Percentiles rank a stretch among this genome's conserved stretches.
These are phyloP conservation scores for Dasyornis broadbenti DNA, from an alignment of 2,113 vertebrate species.

Conservation along the genomic window DNA sequence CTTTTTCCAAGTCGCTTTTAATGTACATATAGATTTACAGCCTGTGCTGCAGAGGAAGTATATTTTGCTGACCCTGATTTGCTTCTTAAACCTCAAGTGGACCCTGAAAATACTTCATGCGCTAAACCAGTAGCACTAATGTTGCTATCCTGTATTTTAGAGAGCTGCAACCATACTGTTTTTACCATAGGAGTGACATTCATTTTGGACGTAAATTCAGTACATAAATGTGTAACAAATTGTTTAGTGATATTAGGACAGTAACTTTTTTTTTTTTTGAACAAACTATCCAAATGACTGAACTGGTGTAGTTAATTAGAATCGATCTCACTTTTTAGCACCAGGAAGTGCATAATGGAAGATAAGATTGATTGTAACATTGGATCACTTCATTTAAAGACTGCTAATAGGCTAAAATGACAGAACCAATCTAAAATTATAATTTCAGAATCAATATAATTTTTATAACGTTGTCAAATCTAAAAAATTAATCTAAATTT, in stretches of 20 bases:
- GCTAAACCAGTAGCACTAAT: background rate
- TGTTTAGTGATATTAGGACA: conserved; percentile 31
- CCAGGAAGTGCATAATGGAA: conserved; percentile 67
- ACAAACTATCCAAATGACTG: conserved; percentile 55
- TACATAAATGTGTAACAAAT: conserved; percentile 28
- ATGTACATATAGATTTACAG: background rate
- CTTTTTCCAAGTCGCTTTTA: background rate
- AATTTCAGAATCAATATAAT: conserved; percentile 72
- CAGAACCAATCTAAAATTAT: conserved; percentile 70
- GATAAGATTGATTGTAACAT: conserved; percentile 70
- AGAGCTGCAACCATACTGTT: background rate
- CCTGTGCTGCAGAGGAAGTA: background rate
- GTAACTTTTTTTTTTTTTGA: background rate
- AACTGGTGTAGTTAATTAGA: conserved; percentile 66
- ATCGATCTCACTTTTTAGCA: conserved; percentile 69
- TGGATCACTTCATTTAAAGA: conserved; percentile 71
- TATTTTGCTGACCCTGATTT: conserved; percentile 21
- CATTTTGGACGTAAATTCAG: background rate
- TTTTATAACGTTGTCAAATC: conserved; percentile 69
- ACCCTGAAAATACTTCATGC: background rate
- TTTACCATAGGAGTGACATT: background rate
- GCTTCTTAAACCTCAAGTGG: background rate
- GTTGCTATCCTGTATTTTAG: background rate
- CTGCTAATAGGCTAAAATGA: conserved; percentile 69
- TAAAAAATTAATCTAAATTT: conserved; percentile 68